Base-by-base conservation (phyloP, 2,797 vertebrate genomes). In the Gallirallus australis region DNA sequence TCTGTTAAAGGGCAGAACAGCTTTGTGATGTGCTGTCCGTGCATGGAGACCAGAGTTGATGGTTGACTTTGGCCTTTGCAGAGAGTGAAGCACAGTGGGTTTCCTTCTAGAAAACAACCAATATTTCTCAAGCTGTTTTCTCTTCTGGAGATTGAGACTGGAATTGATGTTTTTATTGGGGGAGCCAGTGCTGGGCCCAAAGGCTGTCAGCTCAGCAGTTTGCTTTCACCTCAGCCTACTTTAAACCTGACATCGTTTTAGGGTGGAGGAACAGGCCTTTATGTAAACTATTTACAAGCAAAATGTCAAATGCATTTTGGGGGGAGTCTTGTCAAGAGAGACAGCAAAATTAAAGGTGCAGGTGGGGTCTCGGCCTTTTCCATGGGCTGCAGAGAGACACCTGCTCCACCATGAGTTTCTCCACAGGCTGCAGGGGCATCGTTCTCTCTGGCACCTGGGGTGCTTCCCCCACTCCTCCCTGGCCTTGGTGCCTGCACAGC, bases 101-200 rank as follows among this genome's bases (percentile, higher is more conserved):
- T 96, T 96, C 9, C 39, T 84, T 61, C 61, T 57, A 63, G 73
- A 80, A 82, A 72, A 90, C 53, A 68, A 33, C 15, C 12, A 47
- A 18, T 78, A 71, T 31, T 65, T 89, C 85, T 82, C 23, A 37
- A 92, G 33, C 33, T 65, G 42, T 75, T 95, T 92, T 72, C 39
- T 69, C 52, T 82, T 82, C 28, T 65, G 78, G 64, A 84, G 70
- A 37, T 30, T 82, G 83, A 52, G 86, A 84, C 31, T 81, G 0
- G 1, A 90, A 95, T 78, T 89, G 82, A 33, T 60, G 45, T 92
- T 96, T 94, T 96, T 94, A 93, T 17, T 91, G 64, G 75, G 54
- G 61, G 64, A 82, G 66, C 64, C 79, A 88, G 37, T 54, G 63
- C 66, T 89, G 69, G 77, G 35, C 77, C 56, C 75, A 86, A 39